These are phyloP conservation scores for Staurois parvus DNA, from an alignment of 2,797 vertebrate genomes.

Conservation along the genomic window DNA sequence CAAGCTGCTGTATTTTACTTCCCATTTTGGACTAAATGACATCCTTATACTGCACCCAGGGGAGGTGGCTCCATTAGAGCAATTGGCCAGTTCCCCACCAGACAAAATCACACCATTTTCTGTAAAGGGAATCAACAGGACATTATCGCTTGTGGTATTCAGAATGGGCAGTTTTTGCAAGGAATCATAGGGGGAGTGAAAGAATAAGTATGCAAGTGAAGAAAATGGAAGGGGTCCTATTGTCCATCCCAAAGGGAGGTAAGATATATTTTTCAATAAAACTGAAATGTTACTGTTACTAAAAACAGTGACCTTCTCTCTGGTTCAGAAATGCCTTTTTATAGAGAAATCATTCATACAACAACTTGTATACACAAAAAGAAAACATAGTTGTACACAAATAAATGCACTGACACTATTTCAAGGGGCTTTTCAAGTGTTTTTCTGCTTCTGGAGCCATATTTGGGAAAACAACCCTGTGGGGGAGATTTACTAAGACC, in stretches of 20 bases:
- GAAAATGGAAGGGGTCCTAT: slow-evolving; percentile 1
- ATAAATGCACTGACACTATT: no score
- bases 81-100: slow-evolving; percentile 46
- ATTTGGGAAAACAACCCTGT: no score
- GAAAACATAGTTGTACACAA: no score
- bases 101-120: slow-evolving; percentile 29
- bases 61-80: slow-evolving; percentile 37
- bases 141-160: slow-evolving; percentile 37
- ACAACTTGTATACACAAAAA: no score
- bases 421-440: no score
- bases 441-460: no score
- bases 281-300: slow-evolving; percentile 16
- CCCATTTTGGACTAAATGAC: slow-evolving; percentile 42
- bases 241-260: slow-evolving; percentile 20
- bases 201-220: slow-evolving; percentile 14
- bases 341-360: no score
- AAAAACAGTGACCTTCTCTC: no score
- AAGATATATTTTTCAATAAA: slow-evolving; percentile 16
- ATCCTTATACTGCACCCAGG: slow-evolving; percentile 13
- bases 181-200: slow-evolving; percentile 1
- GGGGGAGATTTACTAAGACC: no score
- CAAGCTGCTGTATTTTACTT: slow-evolving; percentile 40
- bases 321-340: no score
- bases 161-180: slow-evolving; percentile 33
- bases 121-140: slow-evolving; percentile 42